These are phyloP conservation scores for Ctenodactylus gundi DNA, from an alignment of 2,113 vertebrate species.

Conservation along the genomic window DNA sequence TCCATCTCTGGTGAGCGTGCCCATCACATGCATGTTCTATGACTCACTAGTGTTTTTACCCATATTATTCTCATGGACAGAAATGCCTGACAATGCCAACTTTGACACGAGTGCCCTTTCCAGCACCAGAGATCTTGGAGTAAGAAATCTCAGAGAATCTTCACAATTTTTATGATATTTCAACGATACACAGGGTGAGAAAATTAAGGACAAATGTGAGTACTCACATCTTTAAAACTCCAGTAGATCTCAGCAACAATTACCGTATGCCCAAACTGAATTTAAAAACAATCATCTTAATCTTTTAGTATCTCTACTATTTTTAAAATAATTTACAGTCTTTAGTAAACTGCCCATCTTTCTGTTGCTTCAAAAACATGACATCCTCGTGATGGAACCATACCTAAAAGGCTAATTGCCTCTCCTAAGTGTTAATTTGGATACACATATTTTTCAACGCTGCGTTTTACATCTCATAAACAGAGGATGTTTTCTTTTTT, in stretches of 20 bases:
- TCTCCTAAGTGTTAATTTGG: neutral
- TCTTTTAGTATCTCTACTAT: no score
- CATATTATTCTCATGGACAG: neutral
- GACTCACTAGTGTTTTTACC: neutral
- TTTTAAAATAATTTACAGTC: neutral
- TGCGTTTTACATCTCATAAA: neutral
- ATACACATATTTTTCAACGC: neutral
- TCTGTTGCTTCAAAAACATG: neutral
- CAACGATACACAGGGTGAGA: neutral
- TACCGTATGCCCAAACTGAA: neutral
- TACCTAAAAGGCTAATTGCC: neutral
- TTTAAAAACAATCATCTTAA: neutral
- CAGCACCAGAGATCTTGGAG: neutral
- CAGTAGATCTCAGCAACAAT: neutral
- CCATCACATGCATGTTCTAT: neutral
- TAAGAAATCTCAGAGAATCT: neutral
- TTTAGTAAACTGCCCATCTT: neutral
- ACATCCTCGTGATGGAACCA: neutral
- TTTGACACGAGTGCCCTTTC: neutral
- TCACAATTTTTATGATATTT: neutral
- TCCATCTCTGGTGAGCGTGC: neutral
- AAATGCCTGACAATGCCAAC: neutral
- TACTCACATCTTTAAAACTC: neutral
- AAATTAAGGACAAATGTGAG: neutral
- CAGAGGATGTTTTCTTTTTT: slow-evolving; percentile 26